Conservation (phyloP, 2,888 invertebrate genomes). For the Tillus elongatus region DNA sequence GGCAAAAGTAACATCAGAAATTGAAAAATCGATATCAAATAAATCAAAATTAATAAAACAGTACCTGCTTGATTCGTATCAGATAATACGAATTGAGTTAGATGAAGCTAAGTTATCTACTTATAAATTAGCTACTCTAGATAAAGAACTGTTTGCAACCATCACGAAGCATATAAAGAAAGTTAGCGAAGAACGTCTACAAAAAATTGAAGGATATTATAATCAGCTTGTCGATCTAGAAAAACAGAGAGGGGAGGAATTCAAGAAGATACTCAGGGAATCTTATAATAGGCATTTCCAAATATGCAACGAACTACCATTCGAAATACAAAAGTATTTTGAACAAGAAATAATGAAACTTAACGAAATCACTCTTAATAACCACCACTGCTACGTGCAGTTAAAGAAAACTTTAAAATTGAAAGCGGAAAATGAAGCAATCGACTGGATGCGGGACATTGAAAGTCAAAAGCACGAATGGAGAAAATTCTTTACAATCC, state of each 20-base stretch:
- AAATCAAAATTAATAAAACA: too few species aligned
- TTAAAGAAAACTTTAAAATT: conserved; percentile 25
- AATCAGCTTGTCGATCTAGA: conserved; percentile 21
- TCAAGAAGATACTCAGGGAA: conserved; percentile 26
- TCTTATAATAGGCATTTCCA: conserved; percentile 26
- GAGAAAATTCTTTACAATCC: background rate
- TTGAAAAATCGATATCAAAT: background rate
- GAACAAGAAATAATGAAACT: conserved; percentile 32
- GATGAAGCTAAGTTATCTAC: too few species aligned
- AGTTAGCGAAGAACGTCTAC: background rate
- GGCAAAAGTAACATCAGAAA: background rate
- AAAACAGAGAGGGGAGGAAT: conserved; percentile 24
- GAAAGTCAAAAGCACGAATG: background rate
- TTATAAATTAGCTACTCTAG: too few species aligned
- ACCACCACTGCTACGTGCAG: conserved; percentile 29
- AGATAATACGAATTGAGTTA: too few species aligned
- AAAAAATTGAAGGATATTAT: background rate
- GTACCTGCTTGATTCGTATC: too few species aligned
- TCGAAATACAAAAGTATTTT: conserved; percentile 31
- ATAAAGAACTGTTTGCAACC: too few species aligned
- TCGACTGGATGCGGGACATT: conserved; percentile 19
- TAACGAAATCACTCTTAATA: conserved; percentile 33
- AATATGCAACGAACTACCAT: conserved; percentile 29
- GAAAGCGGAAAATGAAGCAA: conserved; percentile 27
- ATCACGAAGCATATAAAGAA: background rate